Base-by-base conservation (phyloP, 1,140 invertebrate species). In the Drosophila saltans region DNA sequence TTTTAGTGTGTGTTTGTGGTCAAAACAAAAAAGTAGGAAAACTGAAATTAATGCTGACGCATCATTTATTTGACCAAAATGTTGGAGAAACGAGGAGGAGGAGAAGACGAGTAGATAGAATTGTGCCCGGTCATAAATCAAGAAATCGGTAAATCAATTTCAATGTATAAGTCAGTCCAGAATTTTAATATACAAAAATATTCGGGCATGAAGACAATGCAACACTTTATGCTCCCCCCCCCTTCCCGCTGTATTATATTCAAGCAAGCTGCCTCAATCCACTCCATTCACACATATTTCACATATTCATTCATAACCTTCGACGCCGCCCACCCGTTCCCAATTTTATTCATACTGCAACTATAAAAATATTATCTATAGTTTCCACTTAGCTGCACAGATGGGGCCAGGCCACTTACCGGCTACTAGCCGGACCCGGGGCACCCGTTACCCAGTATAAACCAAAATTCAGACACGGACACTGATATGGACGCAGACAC, bases 301-400 rank as follows among this genome's bases (percentile, higher is more conserved):
- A 16, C 16, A 16, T 36, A 6, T 36, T 7, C 33, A 1, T 36
- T 36, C 33, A 4, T 30, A 3, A 30, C 28, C 28, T 4, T 3
- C 4, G 2, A 30, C 28, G 4, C 28, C 4, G 3, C 33, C 6
- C 6, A 76, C 45, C 45, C 21, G 3, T 52, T 78, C 65, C 63
- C 68, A 68, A 68, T 64, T 68, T 63, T 21, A 77, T 59, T 62
- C 59, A 55, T 66, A 66, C 60, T 70, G 75, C 71, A 78, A 81
- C 80, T 78, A 90, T 81, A 90, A 90, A 90, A 88, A 88, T 81
- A 91, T 91, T 90, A 90, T 90, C 86, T 90, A 90, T 90, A 90
- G 86, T 90, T 90, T 90, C 86, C 88, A 83, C 88, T 90, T 75
- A 90, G 74, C 75, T 90, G 86, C 86, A 91, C 86, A 90, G 66